These are phyloP conservation scores for Aphelocoma californica DNA, from an alignment of 2,797 vertebrate species.

Conservation along the genomic window DNA sequence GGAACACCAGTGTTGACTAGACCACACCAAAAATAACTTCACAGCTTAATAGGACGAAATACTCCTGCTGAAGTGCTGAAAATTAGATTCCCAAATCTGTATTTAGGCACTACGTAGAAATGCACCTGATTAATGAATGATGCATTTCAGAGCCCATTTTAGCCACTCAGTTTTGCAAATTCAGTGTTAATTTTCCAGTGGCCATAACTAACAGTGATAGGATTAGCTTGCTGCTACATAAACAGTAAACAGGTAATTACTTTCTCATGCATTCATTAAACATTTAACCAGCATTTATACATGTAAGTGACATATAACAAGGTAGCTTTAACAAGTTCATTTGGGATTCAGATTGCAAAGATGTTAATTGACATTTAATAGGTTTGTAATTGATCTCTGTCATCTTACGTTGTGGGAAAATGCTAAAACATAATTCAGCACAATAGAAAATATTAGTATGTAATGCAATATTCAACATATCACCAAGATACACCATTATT, in stretches of 20 bases:
- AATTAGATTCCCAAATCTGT: neutral
- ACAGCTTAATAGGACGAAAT: neutral
- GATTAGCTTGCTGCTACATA: constrained; percentile 46
- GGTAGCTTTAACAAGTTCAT: constrained; percentile 59
- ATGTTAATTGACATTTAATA: constrained; percentile 73
- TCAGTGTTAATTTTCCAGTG: constrained; percentile 3
- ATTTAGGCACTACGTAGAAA: neutral
- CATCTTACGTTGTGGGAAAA: constrained; percentile 41
- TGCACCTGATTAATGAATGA: constrained; percentile 1
- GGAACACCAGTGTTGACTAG: neutral
- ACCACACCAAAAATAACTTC: neutral
- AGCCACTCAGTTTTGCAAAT: neutral
- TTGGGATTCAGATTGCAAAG: constrained; percentile 69
- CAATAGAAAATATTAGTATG: constrained; percentile 18
- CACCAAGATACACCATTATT: neutral
- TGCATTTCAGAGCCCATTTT: neutral
- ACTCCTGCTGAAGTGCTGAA: neutral
- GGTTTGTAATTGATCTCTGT: constrained; percentile 70
- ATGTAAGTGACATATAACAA: constrained; percentile 61
- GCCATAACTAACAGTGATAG: neutral
- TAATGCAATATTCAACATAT: constrained; percentile 59
- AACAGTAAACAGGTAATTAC: constrained; percentile 69
- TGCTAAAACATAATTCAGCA: constrained; percentile 33
- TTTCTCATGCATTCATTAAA: constrained; percentile 65
- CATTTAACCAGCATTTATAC: constrained; percentile 65